Evolutionary conservation across 2,888 invertebrate genomes (phyloP), one percentile per base, ranked within the genome.

Genomic region (Bombyx huttoni): DNA sequence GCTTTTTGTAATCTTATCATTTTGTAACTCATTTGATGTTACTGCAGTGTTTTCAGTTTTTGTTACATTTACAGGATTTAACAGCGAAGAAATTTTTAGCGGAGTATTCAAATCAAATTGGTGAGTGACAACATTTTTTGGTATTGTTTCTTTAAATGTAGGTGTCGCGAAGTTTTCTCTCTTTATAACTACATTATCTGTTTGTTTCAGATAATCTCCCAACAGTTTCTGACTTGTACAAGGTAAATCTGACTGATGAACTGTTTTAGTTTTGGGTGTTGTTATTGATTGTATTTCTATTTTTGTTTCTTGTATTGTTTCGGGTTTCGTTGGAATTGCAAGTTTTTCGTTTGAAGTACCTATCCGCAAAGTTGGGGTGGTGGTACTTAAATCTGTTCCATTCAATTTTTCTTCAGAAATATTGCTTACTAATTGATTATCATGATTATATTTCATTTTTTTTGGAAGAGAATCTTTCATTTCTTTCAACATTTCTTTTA

Each of bases 391-490:
- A 55, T 52, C 50, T 60, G 56, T 57, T 51, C 34, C 55, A 34
- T 55, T 56, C 61, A 13, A 12, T 51, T 49, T 55, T 49, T 53
- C 33, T 53, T 33, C 46, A 52, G 49, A 51, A 48, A 40, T 54
- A 52, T 58, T 63, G 34, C 34, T 54, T 50, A 56, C 54, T 13
- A 13, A 46, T 50, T 52, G 49, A 13, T 57, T 55, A 47, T 57
- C 59, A 33, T 55, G 54, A 52, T 68, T 81, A 40, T 79, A 75
- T 59, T 89, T 90, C 33, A 89, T 71, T 60, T 90, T 89, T 66
- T 91, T 92, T 0, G 93, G 92, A 55, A 94, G 77, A 10, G 93
- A 93, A 72, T 94, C 91, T 75, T 93, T 94, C 92, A 94, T 93
- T 83, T 94, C 93, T 65, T 93, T 93, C 57, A 94, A 74, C 90